These are phyloP conservation scores for Clanis bilineata DNA, from an alignment of 2,888 invertebrate genomes.

Conservation along the genomic window DNA sequence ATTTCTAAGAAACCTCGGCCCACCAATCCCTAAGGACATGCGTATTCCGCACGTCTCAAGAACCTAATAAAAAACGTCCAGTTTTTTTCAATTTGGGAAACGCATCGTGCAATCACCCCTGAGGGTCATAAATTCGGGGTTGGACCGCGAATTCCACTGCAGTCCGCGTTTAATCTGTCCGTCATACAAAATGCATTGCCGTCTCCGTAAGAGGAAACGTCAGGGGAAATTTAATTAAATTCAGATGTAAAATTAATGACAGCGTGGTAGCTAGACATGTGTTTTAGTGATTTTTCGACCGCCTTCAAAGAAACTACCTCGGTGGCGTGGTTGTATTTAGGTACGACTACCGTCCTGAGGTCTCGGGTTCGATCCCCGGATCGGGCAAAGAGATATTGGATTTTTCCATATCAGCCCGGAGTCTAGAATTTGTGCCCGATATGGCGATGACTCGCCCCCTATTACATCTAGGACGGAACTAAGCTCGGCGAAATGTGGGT, in stretches of 20 bases:
- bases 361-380: no score
- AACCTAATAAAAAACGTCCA: slow-evolving; percentile 6
- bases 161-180: slow-evolving; percentile 73
- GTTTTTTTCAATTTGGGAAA: slow-evolving; percentile 11
- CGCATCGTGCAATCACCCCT: slow-evolving; percentile 6
- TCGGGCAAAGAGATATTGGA: no score
- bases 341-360: no score
- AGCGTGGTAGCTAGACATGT: slow-evolving; percentile 32
- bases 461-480: no score
- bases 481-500: no score
- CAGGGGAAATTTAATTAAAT: slow-evolving; percentile 20
- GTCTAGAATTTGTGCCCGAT: no score
- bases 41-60: background rate
- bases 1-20: background rate
- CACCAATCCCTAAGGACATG: background rate
- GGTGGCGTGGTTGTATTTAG: no score
- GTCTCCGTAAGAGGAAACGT: background rate
- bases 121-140: slow-evolving; percentile 45
- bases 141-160: slow-evolving; percentile 59
- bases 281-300: background rate
- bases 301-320: no score
- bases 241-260: slow-evolving; percentile 36
- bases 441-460: no score
- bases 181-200: slow-evolving; percentile 21
- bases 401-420: no score